Base-by-base conservation (phyloP, 2,888 invertebrate genomes). In the Frankliniella intonsa region DNA sequence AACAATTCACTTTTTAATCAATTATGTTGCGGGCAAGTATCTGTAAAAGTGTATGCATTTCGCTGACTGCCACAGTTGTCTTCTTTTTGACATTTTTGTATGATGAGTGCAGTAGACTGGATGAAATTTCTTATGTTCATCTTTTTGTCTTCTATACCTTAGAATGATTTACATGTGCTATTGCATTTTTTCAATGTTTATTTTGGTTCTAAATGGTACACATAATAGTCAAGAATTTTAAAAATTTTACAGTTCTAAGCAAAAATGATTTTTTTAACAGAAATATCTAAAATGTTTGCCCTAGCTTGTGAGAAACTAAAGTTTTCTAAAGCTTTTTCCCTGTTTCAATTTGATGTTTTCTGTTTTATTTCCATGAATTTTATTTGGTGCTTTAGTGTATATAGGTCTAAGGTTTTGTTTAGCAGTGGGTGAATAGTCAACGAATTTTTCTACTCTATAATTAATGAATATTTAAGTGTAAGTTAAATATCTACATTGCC, bases 361-460 rank as follows among this genome's bases (percentile, higher is more conserved):
- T 76, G 12, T 25, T 76, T 22, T 25, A 25, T 76, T 25, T 25
- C 25, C 25, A 25, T 22, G 22, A 76, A 25, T 25, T 76, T 76
- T 25, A 76, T 76, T 76, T 76, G 69, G 69, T 76, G 69, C 69
- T 76, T 22, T 76, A 11, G 10, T 76, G 69, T 76, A 76, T 25
- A 76, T 76, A 76, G 12, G 3, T 22, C 25, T 76, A 76, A 76
- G 69, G 25, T 76, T 22, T 11, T 25, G 25, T 76, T 12, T 76
- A 76, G 25, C 69, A 76, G 69, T 76, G 69, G 25, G 69, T 76
- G 25, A 22, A 25, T 76, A 76, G 69, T 76, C 69, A 76, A 76
- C 25, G 12, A 76, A 76, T 76, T 76, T 55, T 55, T 55, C 17
- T 55, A 19, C 55, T 55, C 14, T 19, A 55, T 5, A 55, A 19